Evolutionary conservation across 1,140 invertebrate genomes (phyloP).

Genomic region (Camponotus pennsylvanicus): DNA sequence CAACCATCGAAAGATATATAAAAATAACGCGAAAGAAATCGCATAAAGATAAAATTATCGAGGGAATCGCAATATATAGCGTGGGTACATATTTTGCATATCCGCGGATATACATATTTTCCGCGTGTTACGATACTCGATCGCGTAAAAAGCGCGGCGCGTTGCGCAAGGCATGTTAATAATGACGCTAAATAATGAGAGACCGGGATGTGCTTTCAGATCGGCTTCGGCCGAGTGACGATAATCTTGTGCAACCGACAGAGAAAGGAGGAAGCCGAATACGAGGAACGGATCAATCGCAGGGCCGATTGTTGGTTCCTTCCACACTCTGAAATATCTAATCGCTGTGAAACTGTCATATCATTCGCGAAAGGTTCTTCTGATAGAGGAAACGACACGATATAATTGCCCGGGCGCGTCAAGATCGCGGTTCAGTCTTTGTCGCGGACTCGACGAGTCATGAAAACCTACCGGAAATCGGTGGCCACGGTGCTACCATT

Average conservation of each 20-base stretch:
- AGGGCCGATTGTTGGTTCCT: constrained; percentile 61
- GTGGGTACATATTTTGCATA: not conserved
- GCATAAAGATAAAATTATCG: not conserved
- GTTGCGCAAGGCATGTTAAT: constrained; percentile 50
- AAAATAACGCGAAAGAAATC: not conserved
- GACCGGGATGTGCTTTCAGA: constrained; percentile 56
- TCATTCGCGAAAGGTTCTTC: constrained; percentile 76
- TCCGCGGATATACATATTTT: not conserved
- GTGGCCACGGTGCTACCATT: constrained; percentile 71
- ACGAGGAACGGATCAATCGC: constrained; percentile 62
- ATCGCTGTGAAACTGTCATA: constrained; percentile 79
- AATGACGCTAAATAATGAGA: constrained; percentile 52
- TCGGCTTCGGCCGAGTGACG: constrained; percentile 56
- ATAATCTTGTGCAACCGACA: constrained; percentile 76
- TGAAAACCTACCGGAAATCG: constrained; percentile 69
- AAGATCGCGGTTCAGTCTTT: constrained; percentile 75
- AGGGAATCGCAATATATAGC: not conserved
- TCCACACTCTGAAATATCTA: constrained; percentile 58
- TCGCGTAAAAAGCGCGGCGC: not conserved
- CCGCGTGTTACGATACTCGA: constrained; percentile 28
- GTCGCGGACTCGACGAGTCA: constrained; percentile 71
- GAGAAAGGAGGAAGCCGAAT: constrained; percentile 82
- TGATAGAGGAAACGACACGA: constrained; percentile 69
- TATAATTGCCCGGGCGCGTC: constrained; percentile 77
- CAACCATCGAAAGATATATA: not conserved